Percentiles rank a stretch among this genome's conserved stretches.
Evolutionary conservation across 2,113 vertebrate genomes (phyloP).

Genomic region (cattle (Bos taurus)): DNA sequence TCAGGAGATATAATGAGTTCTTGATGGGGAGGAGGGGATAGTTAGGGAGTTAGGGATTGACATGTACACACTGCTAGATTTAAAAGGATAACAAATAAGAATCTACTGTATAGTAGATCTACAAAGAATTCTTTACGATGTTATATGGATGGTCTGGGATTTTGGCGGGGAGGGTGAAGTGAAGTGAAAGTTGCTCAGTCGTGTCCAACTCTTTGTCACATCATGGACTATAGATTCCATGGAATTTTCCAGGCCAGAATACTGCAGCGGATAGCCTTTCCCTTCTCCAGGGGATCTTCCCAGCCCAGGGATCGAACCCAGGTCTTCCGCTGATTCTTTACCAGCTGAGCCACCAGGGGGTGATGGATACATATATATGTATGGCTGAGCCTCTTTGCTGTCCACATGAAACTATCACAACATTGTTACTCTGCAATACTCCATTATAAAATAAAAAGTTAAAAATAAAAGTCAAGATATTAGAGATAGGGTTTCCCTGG

Average conservation of each 20-base stretch:
- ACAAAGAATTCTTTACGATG: neutral
- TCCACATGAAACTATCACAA: neutral
- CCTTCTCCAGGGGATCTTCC: neutral
- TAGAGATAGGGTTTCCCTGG: neutral
- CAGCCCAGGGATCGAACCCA: neutral
- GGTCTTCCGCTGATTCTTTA: neutral
- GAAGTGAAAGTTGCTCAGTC: neutral
- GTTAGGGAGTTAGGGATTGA: neutral
- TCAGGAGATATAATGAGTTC: fast-evolving
- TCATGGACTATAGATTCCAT: neutral
- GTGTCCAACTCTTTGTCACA: neutral
- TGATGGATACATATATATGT: neutral
- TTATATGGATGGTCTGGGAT: neutral
- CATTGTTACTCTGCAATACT: neutral
- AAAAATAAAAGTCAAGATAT: neutral
- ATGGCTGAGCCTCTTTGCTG: neutral
- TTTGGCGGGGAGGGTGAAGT: neutral
- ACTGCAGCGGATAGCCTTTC: neutral
- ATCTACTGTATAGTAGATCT: neutral
- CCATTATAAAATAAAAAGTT: neutral
- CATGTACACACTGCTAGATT: neutral
- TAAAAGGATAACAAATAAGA: neutral
- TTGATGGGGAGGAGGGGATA: neutral
- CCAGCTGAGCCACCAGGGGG: neutral
- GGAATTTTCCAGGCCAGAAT: neutral